Evolutionary conservation across 1,140 invertebrate species (phyloP).

Genomic region (Nasonia longicornis): DNA sequence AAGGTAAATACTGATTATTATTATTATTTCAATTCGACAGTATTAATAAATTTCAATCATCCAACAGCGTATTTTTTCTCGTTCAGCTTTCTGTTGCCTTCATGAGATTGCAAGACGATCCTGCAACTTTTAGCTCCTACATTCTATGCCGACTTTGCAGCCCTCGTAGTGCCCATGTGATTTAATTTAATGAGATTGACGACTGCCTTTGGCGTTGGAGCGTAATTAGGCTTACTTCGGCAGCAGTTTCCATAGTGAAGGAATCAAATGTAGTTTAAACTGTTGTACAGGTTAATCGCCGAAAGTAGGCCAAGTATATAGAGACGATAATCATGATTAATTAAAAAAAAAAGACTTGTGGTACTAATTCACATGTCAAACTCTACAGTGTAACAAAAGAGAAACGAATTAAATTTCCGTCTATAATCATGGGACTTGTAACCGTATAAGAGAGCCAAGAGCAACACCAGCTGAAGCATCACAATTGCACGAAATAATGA

Average conservation of each 20-base stretch:
- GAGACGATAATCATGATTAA: neutral
- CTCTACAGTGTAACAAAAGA: neutral
- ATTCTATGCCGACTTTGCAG: slow-evolving; percentile 11
- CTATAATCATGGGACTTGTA: neutral
- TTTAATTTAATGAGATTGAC: slow-evolving; percentile 27
- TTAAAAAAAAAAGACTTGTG: neutral
- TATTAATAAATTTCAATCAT: no score
- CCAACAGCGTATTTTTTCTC: neutral
- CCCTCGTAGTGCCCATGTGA: slow-evolving; percentile 16
- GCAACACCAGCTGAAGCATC: neutral
- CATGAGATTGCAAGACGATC: neutral
- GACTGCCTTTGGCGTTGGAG: neutral
- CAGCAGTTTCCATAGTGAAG: neutral
- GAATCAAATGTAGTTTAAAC: neutral
- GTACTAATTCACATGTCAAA: neutral
- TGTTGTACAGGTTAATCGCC: slow-evolving; percentile 23
- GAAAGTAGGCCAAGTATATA: slow-evolving; percentile 20
- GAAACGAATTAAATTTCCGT: neutral
- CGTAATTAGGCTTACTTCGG: slow-evolving; percentile 20
- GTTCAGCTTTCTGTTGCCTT: neutral
- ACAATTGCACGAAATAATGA: slow-evolving; percentile 41
- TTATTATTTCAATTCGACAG: no score
- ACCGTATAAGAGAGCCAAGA: neutral
- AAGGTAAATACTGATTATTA: no score
- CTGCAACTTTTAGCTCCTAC: neutral